phyloP scores from a whole-genome alignment of 2,797 vertebrate species.

The Pseudomugil tenellus region DNA sequence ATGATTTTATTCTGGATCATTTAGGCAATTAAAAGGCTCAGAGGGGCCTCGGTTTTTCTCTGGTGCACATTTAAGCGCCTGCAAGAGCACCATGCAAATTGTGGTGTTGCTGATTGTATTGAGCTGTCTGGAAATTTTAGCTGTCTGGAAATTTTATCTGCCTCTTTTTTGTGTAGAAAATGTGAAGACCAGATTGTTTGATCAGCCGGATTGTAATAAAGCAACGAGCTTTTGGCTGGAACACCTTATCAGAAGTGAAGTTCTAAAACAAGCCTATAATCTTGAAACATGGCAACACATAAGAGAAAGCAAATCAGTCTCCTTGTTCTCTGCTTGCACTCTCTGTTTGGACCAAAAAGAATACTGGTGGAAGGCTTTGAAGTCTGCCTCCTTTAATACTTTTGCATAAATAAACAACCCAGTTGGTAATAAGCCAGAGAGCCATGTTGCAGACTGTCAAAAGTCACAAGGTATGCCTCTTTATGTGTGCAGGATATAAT shows the following conservation, averaged over 20 bases:
- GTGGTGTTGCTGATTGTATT: slow-evolving; percentile 10
- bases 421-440: slow-evolving; percentile 41
- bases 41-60: slow-evolving; percentile 36
- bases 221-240: slow-evolving; percentile 26
- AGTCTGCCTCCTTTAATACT: slow-evolving; percentile 40
- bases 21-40: slow-evolving; percentile 38
- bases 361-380: slow-evolving; percentile 45
- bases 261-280: slow-evolving; percentile 57
- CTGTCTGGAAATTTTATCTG: slow-evolving; percentile 7
- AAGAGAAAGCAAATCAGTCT: slow-evolving; percentile 28
- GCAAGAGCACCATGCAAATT: slow-evolving; percentile 16
- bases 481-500: slow-evolving; percentile 15
- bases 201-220: slow-evolving; percentile 21
- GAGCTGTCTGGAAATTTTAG: slow-evolving; percentile 27
- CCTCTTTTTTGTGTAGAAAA: slow-evolving; percentile 21
- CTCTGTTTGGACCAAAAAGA: slow-evolving; percentile 31
- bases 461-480: slow-evolving; percentile 4
- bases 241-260: slow-evolving; percentile 52
- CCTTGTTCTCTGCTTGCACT: slow-evolving; percentile 8
- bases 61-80: slow-evolving; percentile 25
- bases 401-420: slow-evolving; percentile 39
- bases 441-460: slow-evolving; percentile 29
- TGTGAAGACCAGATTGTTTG: slow-evolving; percentile 12
- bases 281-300: slow-evolving; percentile 51
- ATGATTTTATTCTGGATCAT: slow-evolving; percentile 30